Base-by-base conservation (phyloP, 2,113 vertebrate species). In the Mesocricetus auratus region DNA sequence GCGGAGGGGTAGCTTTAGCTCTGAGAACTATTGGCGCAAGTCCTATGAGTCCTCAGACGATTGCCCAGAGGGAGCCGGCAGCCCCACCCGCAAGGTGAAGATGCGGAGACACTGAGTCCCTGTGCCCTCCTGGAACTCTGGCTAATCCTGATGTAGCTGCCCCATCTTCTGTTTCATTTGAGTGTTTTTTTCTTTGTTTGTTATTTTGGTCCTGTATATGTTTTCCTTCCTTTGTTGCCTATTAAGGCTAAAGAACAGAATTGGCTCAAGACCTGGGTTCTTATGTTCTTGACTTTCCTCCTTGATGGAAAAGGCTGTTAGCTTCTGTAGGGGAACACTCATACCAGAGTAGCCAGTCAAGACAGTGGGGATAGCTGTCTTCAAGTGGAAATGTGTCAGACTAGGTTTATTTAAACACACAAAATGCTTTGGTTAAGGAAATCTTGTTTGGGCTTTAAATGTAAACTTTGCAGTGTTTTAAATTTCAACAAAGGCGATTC, bases 41-140 rank as follows among this genome's bases (percentile, higher is more conserved):
- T 98, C 99, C 83, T 98, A 99, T 0, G 99, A 99, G 93, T 98
- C 98, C 19, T 97, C 98, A 0, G 98, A 99, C 93, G 98, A 98
- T 98, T 98, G 99, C 58, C 98, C 98, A 0, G 98, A 99, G 79
- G 98, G 98, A 74, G 96, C 99, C 0, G 98, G 99, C 96, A 99
- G 99, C 96, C 99, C 99, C 0, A 98, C 98, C 89, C 99, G 99
- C 94, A 99, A 99, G 98, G 99, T 99, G 69, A 99, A 99, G 98
- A 99, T 99, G 99, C 99, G 99, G 96, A 99, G 99, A 78, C 99
- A 99, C 96, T 99, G 99, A 99, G 97, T 94, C 94, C 94, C 91
- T 50, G 96, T 94, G 97, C 97, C 95, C 96, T 97, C 96, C 96
- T 94, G 98, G 98, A 97, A 98, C 98, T 98, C 92, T 98, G 95